Conservation (phyloP, 2,888 invertebrate genomes). For the Megaustenia siamemsis region DNA sequence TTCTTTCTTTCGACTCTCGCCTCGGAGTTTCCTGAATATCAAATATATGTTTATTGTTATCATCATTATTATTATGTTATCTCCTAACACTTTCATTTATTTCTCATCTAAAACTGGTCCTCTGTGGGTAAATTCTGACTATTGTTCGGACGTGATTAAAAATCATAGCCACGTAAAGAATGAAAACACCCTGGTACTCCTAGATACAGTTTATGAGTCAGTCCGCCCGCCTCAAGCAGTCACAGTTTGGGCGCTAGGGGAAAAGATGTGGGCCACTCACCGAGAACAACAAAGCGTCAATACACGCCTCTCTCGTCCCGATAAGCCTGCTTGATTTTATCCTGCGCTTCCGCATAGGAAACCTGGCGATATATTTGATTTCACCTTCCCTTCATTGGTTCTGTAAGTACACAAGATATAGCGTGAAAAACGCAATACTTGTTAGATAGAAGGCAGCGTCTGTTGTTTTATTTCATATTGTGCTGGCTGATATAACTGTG, state of each 20-base stretch:
- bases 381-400: not conserved
- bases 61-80: too few species aligned
- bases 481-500: too few species aligned
- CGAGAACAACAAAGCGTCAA: not conserved
- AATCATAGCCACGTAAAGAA: too few species aligned
- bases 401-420: not conserved
- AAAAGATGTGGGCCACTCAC: not conserved
- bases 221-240: not conserved
- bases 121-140: too few species aligned
- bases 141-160: too few species aligned
- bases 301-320: not conserved
- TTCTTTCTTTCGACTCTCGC: too few species aligned
- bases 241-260: conserved; percentile 19
- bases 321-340: not conserved
- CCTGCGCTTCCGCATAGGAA: conserved; percentile 1
- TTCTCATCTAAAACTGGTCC: too few species aligned
- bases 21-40: too few species aligned
- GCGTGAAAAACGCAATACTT: not conserved
- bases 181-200: not conserved
- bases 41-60: too few species aligned
- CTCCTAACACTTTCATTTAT: too few species aligned
- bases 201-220: not conserved
- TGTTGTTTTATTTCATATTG: too few species aligned
- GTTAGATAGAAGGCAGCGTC: too few species aligned
- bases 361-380: not conserved